Conservation (phyloP, 2,113 vertebrate species). For the Psilopsiagon aurifrons region DNA sequence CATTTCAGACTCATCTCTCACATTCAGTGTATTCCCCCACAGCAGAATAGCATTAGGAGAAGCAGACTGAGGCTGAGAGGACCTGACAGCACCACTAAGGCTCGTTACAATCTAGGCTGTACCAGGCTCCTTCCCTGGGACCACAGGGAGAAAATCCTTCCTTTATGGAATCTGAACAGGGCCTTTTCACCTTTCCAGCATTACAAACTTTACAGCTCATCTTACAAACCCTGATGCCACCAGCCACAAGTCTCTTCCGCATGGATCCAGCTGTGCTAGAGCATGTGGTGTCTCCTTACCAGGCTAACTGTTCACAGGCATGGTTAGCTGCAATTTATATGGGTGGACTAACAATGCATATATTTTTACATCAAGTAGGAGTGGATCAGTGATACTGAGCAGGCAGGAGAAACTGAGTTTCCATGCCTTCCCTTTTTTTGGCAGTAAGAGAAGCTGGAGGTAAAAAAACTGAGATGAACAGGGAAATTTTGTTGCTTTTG, state of each 20-base stretch:
- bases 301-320: background rate
- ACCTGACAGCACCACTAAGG: background rate
- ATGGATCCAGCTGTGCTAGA: background rate
- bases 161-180: background rate
- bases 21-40: background rate
- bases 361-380: background rate
- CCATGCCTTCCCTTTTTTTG: background rate
- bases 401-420: background rate
- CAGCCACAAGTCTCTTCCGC: background rate
- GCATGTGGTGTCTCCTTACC: background rate
- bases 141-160: background rate
- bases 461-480: background rate
- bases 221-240: background rate
- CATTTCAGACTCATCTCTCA: background rate
- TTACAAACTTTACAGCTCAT: background rate
- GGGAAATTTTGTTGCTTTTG: background rate
- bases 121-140: background rate
- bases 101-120: background rate
- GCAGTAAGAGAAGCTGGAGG: background rate
- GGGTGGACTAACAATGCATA: background rate
- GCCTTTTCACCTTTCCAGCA: background rate
- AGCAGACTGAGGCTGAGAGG: background rate
- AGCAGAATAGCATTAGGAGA: background rate
- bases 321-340: background rate
- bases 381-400: background rate